A percentile compares a stretch with the other conserved stretches of the same genome.
Evolutionary conservation across 2,113 vertebrate genomes (phyloP).

Genomic region (Piprites chloris): DNA sequence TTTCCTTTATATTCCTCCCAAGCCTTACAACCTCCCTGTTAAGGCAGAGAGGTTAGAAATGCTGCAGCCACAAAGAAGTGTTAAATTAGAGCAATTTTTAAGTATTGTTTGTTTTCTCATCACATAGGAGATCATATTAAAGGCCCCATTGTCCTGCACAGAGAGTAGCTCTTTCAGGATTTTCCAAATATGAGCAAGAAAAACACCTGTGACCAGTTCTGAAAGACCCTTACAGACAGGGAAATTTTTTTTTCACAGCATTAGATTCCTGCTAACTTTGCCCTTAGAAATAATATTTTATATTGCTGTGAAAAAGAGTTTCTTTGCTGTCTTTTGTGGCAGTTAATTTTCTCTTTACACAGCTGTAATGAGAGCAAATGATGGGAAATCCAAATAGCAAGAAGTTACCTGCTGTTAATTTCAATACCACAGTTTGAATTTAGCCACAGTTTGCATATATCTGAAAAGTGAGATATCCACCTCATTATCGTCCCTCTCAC

Average conservation of each 20-base stretch:
- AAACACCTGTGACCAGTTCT: neutral
- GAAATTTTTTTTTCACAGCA: neutral
- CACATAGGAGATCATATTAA: neutral
- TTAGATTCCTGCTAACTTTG: neutral
- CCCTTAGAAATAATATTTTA: neutral
- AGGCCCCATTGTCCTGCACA: neutral
- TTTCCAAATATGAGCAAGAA: neutral
- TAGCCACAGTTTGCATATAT: neutral
- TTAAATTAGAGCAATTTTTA: neutral
- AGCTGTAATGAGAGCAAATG: neutral
- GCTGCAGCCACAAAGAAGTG: neutral
- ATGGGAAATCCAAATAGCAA: neutral
- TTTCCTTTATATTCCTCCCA: conserved; percentile 9
- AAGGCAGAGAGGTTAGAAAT: neutral
- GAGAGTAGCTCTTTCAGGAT: neutral
- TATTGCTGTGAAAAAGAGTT: neutral
- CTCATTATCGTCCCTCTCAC: neutral
- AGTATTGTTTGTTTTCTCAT: neutral
- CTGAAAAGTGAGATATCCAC: neutral
- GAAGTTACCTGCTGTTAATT: neutral
- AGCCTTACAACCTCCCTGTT: neutral
- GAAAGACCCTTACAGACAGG: neutral
- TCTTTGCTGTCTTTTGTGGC: neutral
- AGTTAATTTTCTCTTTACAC: neutral
- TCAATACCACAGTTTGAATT: neutral